Conservation (phyloP, 2,797 vertebrate species). For the Hyperoplus lanceolatus region DNA sequence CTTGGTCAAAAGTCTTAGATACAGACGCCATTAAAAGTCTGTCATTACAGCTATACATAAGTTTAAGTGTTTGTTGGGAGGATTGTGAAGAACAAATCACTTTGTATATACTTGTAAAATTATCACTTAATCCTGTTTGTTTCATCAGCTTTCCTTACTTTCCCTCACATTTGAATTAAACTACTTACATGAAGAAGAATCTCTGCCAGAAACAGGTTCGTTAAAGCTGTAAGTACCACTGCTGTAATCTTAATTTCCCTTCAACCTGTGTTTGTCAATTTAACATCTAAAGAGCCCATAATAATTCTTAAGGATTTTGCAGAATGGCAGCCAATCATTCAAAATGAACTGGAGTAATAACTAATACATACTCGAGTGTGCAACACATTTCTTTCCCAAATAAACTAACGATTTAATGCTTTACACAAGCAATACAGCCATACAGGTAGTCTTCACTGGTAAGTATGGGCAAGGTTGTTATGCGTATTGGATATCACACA, state of each 20-base stretch:
- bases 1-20: slow-evolving; percentile 6
- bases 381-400: background rate
- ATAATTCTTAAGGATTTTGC: background rate
- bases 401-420: slow-evolving; percentile 5
- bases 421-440: slow-evolving; percentile 15
- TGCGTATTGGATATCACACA: background rate
- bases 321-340: background rate
- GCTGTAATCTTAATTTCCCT: slow-evolving; percentile 75
- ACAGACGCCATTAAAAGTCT: slow-evolving; percentile 8
- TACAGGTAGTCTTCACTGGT: slow-evolving; percentile 31
- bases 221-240: slow-evolving; percentile 94
- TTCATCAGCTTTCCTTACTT: slow-evolving; percentile 92
- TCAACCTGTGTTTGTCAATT: slow-evolving; percentile 6
- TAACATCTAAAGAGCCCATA: background rate
- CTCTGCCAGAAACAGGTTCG: slow-evolving; percentile 92
- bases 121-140: slow-evolving; percentile 90
- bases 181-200: slow-evolving; percentile 91
- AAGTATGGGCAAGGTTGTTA: slow-evolving; percentile 44
- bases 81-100: slow-evolving; percentile 35
- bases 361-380: background rate
- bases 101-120: slow-evolving; percentile 36
- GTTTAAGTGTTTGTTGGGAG: slow-evolving; percentile 32
- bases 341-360: background rate
- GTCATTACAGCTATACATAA: slow-evolving; percentile 29
- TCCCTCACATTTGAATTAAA: slow-evolving; percentile 88